These are phyloP conservation scores for Cataglyphis rosenhaueri DNA, from an alignment of 2,888 invertebrate genomes.

Conservation along the genomic window DNA sequence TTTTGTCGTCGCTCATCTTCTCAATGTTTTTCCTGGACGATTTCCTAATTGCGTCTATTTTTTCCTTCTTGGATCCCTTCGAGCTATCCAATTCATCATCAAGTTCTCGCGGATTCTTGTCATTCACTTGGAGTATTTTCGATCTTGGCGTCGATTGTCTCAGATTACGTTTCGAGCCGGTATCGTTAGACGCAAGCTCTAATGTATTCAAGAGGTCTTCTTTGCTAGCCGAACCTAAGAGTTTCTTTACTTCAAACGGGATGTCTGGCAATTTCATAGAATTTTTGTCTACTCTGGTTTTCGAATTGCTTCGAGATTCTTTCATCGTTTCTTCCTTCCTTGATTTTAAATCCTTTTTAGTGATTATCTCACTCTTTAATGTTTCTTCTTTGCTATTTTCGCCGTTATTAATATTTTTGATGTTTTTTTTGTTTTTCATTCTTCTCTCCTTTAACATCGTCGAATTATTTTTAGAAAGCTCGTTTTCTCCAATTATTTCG, in stretches of 20 bases:
- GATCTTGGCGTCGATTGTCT: constrained; percentile 57
- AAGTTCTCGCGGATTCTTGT: neutral
- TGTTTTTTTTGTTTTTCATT: constrained; percentile 48
- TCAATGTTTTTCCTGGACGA: constrained; percentile 74
- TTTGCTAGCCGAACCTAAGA: constrained; percentile 67
- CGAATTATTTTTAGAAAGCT: constrained; percentile 42
- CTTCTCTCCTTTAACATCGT: constrained; percentile 45
- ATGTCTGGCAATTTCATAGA: constrained; percentile 67
- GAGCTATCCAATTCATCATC: constrained; percentile 16
- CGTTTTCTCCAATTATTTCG: constrained; percentile 13
- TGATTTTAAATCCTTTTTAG: constrained; percentile 48
- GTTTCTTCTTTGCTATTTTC: constrained; percentile 40
- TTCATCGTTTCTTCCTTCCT: constrained; percentile 58
- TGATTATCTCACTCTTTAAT: neutral
- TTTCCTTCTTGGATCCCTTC: constrained; percentile 55
- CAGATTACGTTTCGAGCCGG: constrained; percentile 57
- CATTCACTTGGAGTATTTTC: constrained; percentile 13
- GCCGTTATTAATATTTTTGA: constrained; percentile 44
- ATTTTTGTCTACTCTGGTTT: constrained; percentile 61
- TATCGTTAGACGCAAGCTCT: constrained; percentile 63
- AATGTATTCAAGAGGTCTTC: constrained; percentile 71
- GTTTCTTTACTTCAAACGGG: constrained; percentile 75
- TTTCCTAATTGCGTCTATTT: constrained; percentile 70
- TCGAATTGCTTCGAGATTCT: constrained; percentile 69
- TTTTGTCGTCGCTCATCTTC: constrained; percentile 59